Evolutionary conservation across 2,888 invertebrate species (phyloP), one percentile per base, ranked within the genome.

Genomic region (Apamea monoglypha): DNA sequence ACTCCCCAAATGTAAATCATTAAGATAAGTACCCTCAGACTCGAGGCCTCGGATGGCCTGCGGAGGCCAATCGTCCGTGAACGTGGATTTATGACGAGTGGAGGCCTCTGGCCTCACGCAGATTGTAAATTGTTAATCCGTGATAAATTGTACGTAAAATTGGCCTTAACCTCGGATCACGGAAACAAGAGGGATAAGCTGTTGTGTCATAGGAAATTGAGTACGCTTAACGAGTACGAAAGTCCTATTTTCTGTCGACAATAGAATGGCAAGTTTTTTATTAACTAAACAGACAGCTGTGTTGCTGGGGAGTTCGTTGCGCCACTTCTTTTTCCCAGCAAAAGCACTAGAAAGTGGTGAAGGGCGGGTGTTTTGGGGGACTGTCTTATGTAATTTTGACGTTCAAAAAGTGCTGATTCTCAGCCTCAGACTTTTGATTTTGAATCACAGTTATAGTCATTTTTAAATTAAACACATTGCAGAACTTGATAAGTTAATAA

Each of bases 91-190:
- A 89, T 87, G 87, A 90, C 81, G 76, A 87, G 87, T 83, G 90
- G 75, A 78, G 74, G 40, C 80, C 80, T 73, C 81, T 75, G 82
- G 80, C 80, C 77, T 82, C 76, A 86, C 79, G 77, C 89, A 89
- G 86, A 87, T 90, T 85, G 87, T 87, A 85, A 88, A 88, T 87
- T 88, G 87, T 90, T 90, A 88, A 90, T 90, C 87, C 84, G 64
- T 80, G 82, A 84, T 82, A 89, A 88, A 90, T 90, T 84, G 68
- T 71, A 81, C 81, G 90, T 88, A 82, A 88, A 90, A 90, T 89
- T 86, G 82, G 76, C 74, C 68, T 74, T 25, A 47, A 53, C 76
- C 66, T 75, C 4, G 69, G 72, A 80, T 72, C 76, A 66, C 44
- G 25, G 73, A 87, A 77, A 87, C 71, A 63, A 63, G 70, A 32